Evolutionary conservation across 1,140 invertebrate genomes (phyloP).

Genomic region (Oreohelix idahoensis): DNA sequence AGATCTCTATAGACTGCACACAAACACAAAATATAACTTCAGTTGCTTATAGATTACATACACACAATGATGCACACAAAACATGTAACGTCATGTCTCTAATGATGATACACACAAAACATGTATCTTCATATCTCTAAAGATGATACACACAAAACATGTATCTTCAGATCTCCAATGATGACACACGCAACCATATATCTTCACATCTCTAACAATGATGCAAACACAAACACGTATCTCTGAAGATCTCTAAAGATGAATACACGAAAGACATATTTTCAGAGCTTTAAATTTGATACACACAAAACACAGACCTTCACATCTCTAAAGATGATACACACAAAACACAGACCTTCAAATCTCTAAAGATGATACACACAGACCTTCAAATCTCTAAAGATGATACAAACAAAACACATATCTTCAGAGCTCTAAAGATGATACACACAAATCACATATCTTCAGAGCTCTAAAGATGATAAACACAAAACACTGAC

Average conservation of each 20-base stretch:
- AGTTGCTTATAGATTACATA: slow-evolving; percentile 98
- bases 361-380: slow-evolving; percentile 28
- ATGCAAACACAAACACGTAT: background rate
- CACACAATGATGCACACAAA: slow-evolving; percentile 78
- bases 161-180: too few relatives aligned
- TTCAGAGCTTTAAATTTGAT: too few relatives aligned
- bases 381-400: slow-evolving; percentile 76
- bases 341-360: background rate
- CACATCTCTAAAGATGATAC: background rate
- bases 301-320: background rate
- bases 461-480: background rate
- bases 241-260: slow-evolving; percentile 96
- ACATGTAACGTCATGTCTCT: too few relatives aligned
- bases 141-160: background rate
- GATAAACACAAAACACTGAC: background rate
- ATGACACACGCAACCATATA: background rate
- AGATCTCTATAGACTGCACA: background rate
- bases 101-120: too few relatives aligned
- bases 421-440: slow-evolving; percentile 95
- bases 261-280: too few relatives aligned
- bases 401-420: slow-evolving; percentile 93
- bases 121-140: too few relatives aligned
- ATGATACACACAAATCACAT: background rate
- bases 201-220: background rate
- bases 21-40: slow-evolving; percentile 77